Evolutionary conservation across 92 coral and sea anemone genomes (phyloP).

Genomic region (Bergia sp.): DNA sequence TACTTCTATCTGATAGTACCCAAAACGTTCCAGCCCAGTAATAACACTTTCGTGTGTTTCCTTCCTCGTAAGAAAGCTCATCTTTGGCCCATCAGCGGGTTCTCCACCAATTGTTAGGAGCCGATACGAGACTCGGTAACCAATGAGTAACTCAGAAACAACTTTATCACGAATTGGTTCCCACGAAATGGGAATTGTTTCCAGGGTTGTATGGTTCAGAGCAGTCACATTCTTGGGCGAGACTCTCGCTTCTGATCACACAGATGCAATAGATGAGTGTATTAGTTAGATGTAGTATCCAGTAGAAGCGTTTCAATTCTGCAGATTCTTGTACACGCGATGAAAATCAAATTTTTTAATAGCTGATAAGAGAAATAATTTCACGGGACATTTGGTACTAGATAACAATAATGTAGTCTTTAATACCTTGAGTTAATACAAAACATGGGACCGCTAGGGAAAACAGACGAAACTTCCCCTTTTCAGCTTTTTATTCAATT

Average conservation of each 20-base stretch:
- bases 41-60: not conserved
- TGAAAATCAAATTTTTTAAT: too few relatives aligned
- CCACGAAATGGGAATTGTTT: conserved; percentile 53
- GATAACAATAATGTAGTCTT: too few relatives aligned
- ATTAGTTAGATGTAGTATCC: too few relatives aligned
- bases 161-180: conserved; percentile 45
- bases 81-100: not conserved
- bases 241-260: not conserved
- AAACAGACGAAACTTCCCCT: too few relatives aligned
- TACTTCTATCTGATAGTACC: conserved; percentile 21
- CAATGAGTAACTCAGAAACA: conserved; percentile 37
- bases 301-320: too few relatives aligned
- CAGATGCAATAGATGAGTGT: not conserved
- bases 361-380: too few relatives aligned
- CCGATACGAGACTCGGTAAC: conserved; percentile 35
- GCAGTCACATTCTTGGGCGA: conserved; percentile 44
- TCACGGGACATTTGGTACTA: too few relatives aligned
- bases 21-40: conserved; percentile 26
- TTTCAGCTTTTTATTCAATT: too few relatives aligned
- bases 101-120: conserved; percentile 18
- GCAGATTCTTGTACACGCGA: too few relatives aligned
- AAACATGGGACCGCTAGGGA: too few relatives aligned
- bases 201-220: conserved; percentile 13
- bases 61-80: conserved; percentile 31
- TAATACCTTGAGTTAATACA: too few relatives aligned